These are phyloP conservation scores for Drosophila sulfurigaster DNA, from an alignment of 1,140 invertebrate species.

Conservation along the genomic window DNA sequence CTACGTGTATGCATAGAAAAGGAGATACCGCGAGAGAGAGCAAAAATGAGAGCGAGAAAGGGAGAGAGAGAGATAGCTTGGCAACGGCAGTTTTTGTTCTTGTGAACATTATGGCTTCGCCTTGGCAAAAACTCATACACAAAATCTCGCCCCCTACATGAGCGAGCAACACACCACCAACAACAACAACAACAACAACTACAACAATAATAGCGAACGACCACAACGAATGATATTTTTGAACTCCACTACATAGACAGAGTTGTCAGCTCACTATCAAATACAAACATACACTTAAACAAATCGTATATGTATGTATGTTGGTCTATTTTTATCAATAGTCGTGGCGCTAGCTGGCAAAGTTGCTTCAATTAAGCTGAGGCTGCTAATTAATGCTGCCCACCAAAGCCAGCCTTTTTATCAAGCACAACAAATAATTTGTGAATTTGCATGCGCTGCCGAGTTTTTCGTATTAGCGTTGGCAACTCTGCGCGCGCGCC, in stretches of 20 bases:
- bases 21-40: conserved; percentile 22
- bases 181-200: conserved; percentile 36
- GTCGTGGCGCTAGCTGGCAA: conserved; percentile 19
- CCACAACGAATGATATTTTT: conserved; percentile 68
- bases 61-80: conserved; percentile 43
- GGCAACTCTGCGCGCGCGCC: conserved; percentile 67
- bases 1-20: conserved; percentile 33
- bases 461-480: conserved; percentile 46
- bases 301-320: not conserved
- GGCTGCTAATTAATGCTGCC: conserved; percentile 52
- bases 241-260: conserved; percentile 71
- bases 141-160: conserved; percentile 64
- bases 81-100: conserved; percentile 68
- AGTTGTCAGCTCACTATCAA: conserved; percentile 52
- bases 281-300: not conserved
- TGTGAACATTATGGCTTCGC: conserved; percentile 76
- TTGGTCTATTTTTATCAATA: conserved; percentile 41
- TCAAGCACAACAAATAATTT: conserved; percentile 39
- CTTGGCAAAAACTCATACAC: conserved; percentile 50
- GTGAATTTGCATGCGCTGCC: conserved; percentile 42
- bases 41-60: not conserved
- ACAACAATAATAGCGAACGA: conserved; percentile 31
- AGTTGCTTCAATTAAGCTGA: conserved; percentile 39
- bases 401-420: conserved; percentile 34
- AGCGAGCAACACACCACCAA: conserved; percentile 27